Evolutionary conservation across 2,113 vertebrate genomes (phyloP).

Genomic region (Sapajus apella): DNA sequence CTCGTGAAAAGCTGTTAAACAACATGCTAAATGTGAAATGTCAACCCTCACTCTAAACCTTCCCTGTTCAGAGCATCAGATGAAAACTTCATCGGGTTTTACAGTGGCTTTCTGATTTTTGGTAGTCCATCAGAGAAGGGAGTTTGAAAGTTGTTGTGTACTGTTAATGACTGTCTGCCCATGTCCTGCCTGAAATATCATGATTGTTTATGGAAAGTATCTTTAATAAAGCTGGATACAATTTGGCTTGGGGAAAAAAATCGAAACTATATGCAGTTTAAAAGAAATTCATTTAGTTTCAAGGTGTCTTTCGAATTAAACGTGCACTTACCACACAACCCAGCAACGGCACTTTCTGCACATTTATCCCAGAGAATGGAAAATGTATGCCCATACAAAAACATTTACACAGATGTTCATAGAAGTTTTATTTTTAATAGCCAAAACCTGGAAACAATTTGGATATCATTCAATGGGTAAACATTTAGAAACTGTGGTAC

Average conservation of each 20-base stretch:
- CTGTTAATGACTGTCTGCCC: too few species aligned
- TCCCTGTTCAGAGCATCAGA: too few species aligned
- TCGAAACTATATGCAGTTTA: background rate
- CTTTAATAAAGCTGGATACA: too few species aligned
- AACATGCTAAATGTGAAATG: too few species aligned
- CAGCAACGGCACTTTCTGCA: background rate
- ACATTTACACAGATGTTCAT: background rate
- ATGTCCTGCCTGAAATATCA: too few species aligned
- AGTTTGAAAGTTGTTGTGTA: too few species aligned
- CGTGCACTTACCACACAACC: background rate
- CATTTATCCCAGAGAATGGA: background rate
- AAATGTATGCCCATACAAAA: background rate
- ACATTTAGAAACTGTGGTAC: background rate
- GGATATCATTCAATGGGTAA: background rate
- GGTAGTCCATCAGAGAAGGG: too few species aligned
- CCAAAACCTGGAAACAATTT: background rate
- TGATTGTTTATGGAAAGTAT: too few species aligned
- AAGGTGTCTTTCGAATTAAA: background rate
- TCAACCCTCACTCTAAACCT: too few species aligned
- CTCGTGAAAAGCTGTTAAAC: too few species aligned
- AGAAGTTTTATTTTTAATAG: background rate
- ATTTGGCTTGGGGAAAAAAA: background rate
- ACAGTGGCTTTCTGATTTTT: too few species aligned
- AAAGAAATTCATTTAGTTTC: background rate
- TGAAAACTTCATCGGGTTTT: too few species aligned